Evolutionary conservation across 2,797 vertebrate genomes (phyloP).

Genomic region (Salmo trutta): DNA sequence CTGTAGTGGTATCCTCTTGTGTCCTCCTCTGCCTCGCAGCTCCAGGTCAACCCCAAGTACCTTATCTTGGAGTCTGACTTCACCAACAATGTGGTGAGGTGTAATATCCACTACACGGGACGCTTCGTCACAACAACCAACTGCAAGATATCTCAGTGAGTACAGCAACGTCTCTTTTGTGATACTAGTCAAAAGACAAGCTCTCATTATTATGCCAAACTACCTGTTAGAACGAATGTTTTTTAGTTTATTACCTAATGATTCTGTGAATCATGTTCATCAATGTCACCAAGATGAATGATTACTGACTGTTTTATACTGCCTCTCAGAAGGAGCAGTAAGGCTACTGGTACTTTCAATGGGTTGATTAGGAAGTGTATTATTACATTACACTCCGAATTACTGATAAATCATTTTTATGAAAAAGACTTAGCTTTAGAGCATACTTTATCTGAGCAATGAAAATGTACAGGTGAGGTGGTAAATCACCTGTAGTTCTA

Average conservation of each 20-base stretch:
- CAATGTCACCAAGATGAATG: conserved; percentile 60
- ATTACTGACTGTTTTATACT: conserved; percentile 59
- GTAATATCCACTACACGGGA: conserved; percentile 95
- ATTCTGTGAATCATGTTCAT: conserved; percentile 65
- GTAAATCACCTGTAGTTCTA: conserved; percentile 11
- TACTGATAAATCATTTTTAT: conserved; percentile 41
- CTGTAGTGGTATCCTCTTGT: background rate
- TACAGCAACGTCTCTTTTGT: background rate
- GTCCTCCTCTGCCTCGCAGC: conserved; percentile 63
- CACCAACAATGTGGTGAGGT: conserved; percentile 94
- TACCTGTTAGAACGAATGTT: conserved; percentile 58
- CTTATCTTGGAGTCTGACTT: conserved; percentile 91
- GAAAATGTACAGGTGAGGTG: conserved; percentile 41
- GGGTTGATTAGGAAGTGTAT: conserved; percentile 58
- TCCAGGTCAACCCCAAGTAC: conserved; percentile 97
- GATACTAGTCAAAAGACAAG: conserved; percentile 22
- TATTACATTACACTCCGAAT: conserved; percentile 51
- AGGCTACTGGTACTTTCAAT: conserved; percentile 52
- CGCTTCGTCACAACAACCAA: conserved; percentile 88
- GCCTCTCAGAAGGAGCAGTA: conserved; percentile 50
- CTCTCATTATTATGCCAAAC: conserved; percentile 55
- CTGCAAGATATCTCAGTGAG: conserved; percentile 95
- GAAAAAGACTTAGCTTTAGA: conserved; percentile 27
- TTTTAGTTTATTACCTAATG: conserved; percentile 62
- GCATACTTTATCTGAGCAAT: conserved; percentile 31